A percentile compares a stretch with the other conserved stretches of the same genome.
These are phyloP conservation scores for Lophotriccus pileatus DNA, from an alignment of 2,797 vertebrate genomes.

Conservation along the genomic window DNA sequence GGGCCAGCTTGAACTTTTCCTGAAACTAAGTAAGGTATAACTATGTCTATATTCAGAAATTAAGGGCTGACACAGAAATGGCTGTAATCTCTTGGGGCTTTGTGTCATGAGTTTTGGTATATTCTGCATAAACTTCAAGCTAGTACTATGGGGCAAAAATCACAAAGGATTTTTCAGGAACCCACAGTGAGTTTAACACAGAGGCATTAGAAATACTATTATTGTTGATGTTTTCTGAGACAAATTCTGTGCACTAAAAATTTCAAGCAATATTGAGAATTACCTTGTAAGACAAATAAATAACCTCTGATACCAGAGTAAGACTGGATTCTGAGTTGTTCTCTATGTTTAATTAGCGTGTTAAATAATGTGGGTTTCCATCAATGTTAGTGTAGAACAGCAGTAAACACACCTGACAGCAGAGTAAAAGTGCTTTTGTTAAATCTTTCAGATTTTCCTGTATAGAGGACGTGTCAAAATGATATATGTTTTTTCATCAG, in stretches of 20 bases:
- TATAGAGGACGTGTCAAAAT: background rate
- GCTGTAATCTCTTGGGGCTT: background rate
- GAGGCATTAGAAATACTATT: background rate
- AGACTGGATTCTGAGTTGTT: constrained; percentile 50
- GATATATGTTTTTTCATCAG: constrained; percentile 26
- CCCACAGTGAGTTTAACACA: background rate
- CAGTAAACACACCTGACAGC: constrained; percentile 48
- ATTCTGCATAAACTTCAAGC: background rate
- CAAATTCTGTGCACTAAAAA: constrained; percentile 43
- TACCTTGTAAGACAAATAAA: constrained; percentile 44
- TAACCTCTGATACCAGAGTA: background rate
- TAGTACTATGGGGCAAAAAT: background rate
- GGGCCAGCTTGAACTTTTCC: background rate
- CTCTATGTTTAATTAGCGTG: constrained; percentile 34
- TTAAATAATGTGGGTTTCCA: background rate
- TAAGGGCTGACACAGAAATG: background rate
- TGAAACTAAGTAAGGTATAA: background rate
- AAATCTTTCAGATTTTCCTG: constrained; percentile 41
- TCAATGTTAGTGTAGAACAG: constrained; percentile 47
- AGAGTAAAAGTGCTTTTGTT: constrained; percentile 41
- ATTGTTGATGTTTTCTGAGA: background rate
- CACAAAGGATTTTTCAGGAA: background rate
- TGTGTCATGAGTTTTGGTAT: background rate
- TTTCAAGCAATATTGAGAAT: constrained; percentile 60
- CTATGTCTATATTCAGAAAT: background rate